A percentile compares a stretch with the other conserved stretches of the same genome.
phyloP scores from a whole-genome alignment of 2,113 vertebrate species.

The Suricata suricatta region DNA sequence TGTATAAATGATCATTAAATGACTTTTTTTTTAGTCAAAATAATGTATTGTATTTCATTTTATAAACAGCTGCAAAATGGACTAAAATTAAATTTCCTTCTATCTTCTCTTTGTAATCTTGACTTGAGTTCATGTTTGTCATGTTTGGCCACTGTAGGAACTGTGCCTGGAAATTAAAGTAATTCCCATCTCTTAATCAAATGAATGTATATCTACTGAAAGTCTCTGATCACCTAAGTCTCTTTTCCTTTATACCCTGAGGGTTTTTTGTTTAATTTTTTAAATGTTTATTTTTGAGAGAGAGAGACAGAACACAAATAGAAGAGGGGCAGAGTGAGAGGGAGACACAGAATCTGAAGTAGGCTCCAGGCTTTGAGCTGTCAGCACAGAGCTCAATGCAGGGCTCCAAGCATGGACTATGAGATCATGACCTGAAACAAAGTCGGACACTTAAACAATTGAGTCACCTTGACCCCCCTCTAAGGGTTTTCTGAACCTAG shows the following conservation, averaged over 20 bases:
- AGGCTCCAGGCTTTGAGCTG: too few relatives aligned
- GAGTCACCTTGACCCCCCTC: too few relatives aligned
- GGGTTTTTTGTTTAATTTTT: too few relatives aligned
- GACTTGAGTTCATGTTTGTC: background rate
- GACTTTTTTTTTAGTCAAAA: background rate
- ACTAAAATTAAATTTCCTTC: background rate
- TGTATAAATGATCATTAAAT: background rate
- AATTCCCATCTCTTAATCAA: background rate
- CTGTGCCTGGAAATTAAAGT: background rate
- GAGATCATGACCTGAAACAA: too few relatives aligned
- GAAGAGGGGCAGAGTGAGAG: too few relatives aligned
- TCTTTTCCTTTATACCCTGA: background rate
- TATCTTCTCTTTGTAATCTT: background rate
- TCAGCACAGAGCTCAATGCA: too few relatives aligned
- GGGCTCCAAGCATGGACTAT: too few relatives aligned
- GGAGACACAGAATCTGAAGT: too few relatives aligned
- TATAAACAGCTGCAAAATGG: background rate
- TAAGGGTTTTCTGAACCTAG: background rate
- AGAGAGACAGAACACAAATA: too few relatives aligned
- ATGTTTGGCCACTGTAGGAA: background rate
- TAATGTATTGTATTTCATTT: background rate
- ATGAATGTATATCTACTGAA: background rate
- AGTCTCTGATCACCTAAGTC: background rate
- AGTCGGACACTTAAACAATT: too few relatives aligned
- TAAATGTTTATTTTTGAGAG: too few relatives aligned